phyloP scores from a whole-genome alignment of 1,140 invertebrate species.

The Hestina assimilis region DNA sequence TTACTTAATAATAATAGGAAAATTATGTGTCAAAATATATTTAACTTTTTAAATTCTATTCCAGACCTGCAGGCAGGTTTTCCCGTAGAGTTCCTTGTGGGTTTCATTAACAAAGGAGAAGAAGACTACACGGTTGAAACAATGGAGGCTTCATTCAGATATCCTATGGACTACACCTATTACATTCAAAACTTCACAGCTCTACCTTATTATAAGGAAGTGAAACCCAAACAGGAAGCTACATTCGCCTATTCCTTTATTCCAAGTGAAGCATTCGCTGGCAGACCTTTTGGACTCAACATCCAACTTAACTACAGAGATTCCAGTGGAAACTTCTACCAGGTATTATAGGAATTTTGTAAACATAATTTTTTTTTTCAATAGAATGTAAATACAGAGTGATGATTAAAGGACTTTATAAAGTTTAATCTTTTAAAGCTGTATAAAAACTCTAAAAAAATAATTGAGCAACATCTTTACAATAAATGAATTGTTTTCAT shows the following conservation, averaged over 20 bases:
- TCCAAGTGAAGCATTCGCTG: slow-evolving; percentile 96
- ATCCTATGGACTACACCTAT: slow-evolving; percentile 98
- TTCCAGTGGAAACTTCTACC: slow-evolving; percentile 80
- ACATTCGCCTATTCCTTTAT: slow-evolving; percentile 97
- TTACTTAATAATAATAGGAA: too few species aligned
- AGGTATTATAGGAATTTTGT: slow-evolving; percentile 63
- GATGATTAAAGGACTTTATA: too few species aligned
- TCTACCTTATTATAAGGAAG: slow-evolving; percentile 91
- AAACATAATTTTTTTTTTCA: too few species aligned
- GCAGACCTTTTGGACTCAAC: slow-evolving; percentile 96
- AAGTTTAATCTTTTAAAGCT: too few species aligned
- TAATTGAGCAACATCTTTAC: too few species aligned
- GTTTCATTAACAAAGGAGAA: slow-evolving; percentile 96
- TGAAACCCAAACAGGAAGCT: slow-evolving; percentile 94
- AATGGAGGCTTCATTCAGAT: slow-evolving; percentile 98
- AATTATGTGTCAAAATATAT: background rate
- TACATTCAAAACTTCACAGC: slow-evolving; percentile 99
- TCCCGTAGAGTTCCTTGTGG: slow-evolving; percentile 96
- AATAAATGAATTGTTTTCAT: too few species aligned
- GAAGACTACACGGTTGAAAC: slow-evolving; percentile 95
- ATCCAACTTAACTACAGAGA: slow-evolving; percentile 97
- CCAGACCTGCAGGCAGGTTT: slow-evolving; percentile 94
- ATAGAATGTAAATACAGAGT: too few species aligned
- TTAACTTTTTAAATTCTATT: slow-evolving; percentile 36
- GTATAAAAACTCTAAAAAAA: too few species aligned